Percentiles rank a stretch among this genome's conserved stretches.
Evolutionary conservation across 2,113 vertebrate genomes (phyloP).

Genomic region (Spilogale gracilis): DNA sequence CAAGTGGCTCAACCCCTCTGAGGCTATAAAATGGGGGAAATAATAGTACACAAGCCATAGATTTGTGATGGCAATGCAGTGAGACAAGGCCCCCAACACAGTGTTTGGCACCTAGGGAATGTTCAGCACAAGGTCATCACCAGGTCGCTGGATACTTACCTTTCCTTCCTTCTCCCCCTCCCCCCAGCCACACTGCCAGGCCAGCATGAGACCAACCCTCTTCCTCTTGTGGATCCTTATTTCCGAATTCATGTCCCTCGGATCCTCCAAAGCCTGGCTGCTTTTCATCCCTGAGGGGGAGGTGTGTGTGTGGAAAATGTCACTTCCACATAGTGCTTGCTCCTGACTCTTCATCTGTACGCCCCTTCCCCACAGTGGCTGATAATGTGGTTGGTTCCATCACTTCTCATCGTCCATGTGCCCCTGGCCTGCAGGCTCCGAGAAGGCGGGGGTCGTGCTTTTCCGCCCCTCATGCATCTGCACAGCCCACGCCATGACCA

Average conservation of each 20-base stretch:
- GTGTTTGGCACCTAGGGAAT: neutral
- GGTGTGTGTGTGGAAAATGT: no score
- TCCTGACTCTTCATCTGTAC: fast-evolving
- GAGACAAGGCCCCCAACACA: neutral
- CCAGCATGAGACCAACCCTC: neutral
- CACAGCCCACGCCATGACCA: fast-evolving
- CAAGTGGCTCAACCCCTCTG: neutral
- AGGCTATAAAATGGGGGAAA: neutral
- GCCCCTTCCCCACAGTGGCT: fast-evolving
- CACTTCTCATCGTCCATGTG: fast-evolving
- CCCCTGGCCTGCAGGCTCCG: neutral
- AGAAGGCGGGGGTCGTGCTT: neutral
- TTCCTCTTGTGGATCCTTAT: no score
- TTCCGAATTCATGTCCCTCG: neutral
- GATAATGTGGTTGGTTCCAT: neutral
- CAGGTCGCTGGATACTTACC: fast-evolving
- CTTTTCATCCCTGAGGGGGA: neutral
- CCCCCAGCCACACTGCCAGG: neutral
- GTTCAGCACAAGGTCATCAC: neutral
- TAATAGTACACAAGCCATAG: fast-evolving
- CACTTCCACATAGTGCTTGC: fast-evolving
- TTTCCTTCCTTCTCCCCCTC: neutral
- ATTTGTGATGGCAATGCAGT: neutral
- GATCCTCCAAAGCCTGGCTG: neutral
- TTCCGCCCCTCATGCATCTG: fast-evolving